Evolutionary conservation across 2,888 invertebrate genomes (phyloP).

Genomic region (Megaustenia siamemsis): DNA sequence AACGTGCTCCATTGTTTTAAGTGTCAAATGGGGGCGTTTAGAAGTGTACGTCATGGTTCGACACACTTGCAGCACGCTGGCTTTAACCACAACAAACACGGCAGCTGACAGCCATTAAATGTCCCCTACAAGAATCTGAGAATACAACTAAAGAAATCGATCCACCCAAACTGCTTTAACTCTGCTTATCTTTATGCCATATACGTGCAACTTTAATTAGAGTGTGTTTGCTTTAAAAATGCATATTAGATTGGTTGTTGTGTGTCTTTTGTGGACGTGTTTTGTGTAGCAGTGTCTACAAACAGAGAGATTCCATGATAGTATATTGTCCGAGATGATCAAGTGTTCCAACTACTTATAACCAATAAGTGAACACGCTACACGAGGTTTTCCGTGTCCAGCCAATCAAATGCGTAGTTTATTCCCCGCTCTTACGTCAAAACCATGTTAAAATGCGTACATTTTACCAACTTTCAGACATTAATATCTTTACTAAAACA

Average conservation of each 20-base stretch:
- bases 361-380: conserved; percentile 55
- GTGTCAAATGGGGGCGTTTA: conserved; percentile 33
- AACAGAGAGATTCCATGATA: background rate
- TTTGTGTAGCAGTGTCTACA: conserved; percentile 6
- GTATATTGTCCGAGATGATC: conserved; percentile 44
- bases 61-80: conserved; percentile 37
- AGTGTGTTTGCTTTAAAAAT: background rate
- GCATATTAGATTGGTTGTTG: background rate
- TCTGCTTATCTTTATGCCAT: too few relatives aligned
- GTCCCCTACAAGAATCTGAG: conserved; percentile 24
- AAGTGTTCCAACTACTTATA: conserved; percentile 53
- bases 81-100: conserved; percentile 44
- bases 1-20: background rate
- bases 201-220: background rate
- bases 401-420: conserved; percentile 63
- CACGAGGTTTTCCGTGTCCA: conserved; percentile 50
- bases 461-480: conserved; percentile 49
- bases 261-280: background rate
- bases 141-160: conserved; percentile 37
- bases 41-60: conserved; percentile 24
- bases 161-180: conserved; percentile 15
- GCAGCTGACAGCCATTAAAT: conserved; percentile 17
- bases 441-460: conserved; percentile 46
- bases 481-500: conserved; percentile 45
- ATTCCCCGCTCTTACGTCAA: conserved; percentile 36